Conservation (phyloP, 2,113 vertebrate genomes). For the Raja brachyura region DNA sequence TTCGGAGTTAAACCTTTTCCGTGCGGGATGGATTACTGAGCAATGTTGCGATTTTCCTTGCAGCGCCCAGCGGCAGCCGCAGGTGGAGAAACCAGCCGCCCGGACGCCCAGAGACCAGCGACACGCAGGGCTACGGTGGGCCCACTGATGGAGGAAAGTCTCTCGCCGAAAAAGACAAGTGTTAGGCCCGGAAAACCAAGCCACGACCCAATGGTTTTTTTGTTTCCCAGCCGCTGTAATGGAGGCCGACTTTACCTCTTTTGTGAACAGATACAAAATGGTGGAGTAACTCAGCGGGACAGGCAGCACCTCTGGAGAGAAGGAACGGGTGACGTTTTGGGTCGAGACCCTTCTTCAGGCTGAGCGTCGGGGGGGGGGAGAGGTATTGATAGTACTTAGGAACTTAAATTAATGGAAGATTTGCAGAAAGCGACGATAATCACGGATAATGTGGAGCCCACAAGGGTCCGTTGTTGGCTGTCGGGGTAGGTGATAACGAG, state of each 20-base stretch:
- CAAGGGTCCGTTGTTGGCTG: too few relatives aligned
- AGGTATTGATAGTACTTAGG: too few relatives aligned
- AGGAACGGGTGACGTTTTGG: too few relatives aligned
- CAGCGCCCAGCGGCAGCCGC: constrained; percentile 38
- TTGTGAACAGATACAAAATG: too few relatives aligned
- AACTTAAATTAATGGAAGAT: too few relatives aligned
- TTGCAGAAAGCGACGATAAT: too few relatives aligned
- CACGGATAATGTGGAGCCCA: too few relatives aligned
- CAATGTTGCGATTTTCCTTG: background rate
- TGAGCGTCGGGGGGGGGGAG: too few relatives aligned
- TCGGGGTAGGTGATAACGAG: too few relatives aligned
- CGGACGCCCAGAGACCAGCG: constrained; percentile 42
- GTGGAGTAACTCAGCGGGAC: too few relatives aligned
- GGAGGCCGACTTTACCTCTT: background rate
- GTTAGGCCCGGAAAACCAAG: constrained; percentile 8
- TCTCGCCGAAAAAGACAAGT: constrained; percentile 43
- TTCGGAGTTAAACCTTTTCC: background rate
- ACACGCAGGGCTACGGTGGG: constrained; percentile 41
- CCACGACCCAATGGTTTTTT: background rate
- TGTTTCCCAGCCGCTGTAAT: background rate
- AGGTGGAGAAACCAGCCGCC: constrained; percentile 40
- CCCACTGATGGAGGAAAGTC: constrained; percentile 44
- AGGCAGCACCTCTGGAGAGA: too few relatives aligned
- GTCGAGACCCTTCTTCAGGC: too few relatives aligned
- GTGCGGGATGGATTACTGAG: background rate